Base-by-base conservation (phyloP, 2,797 vertebrate genomes). In the Octomys mimax region DNA sequence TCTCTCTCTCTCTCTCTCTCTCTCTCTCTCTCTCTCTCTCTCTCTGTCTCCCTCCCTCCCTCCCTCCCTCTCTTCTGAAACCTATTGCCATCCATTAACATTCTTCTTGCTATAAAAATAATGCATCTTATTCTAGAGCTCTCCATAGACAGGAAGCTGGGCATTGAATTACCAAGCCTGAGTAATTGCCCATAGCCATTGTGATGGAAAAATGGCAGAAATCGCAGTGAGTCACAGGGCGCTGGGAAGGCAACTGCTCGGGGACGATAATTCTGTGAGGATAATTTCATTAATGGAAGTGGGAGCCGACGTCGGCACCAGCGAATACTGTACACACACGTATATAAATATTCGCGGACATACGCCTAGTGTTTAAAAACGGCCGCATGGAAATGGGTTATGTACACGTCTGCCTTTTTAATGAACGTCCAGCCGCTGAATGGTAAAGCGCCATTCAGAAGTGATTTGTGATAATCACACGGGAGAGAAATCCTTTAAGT, bases 231-330 rank as follows among this genome's bases (percentile, higher is more conserved):
- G 94, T 94, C 96, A 91, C 57, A 0, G 86, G 80, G 89, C 49
- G 13, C 36, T 61, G 71, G 94, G 62, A 66, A 92, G 91, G 81
- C 95, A 89, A 96, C 71, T 82, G 96, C 28, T 85, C 22, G 46
- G 84, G 14, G 95, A 87, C 2, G 52, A 95, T 90, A 77, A 97
- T 96, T 95, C 96, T 42, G 89, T 46, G 57, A 91, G 87, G 90
- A 89, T 89, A 94, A 96, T 97, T 95, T 97, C 94, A 96, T 97
- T 97, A 96, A 97, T 84, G 91, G 95, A 71, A 81, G 87, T 9
- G n/a, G 54, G 80, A 62, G 71, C 42, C 3, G 0, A 36, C 7
- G 6, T 22, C 4, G 13, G 68, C 42, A 68, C 77, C 75, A 2
- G 70, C 7, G 79, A 95, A 73, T 3, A 57, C 82, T 12, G 57